A percentile compares a stretch with the other conserved stretches of the same genome.
Conservation (phyloP, 2,797 vertebrate species). For the Pogoniulus pusillus region DNA sequence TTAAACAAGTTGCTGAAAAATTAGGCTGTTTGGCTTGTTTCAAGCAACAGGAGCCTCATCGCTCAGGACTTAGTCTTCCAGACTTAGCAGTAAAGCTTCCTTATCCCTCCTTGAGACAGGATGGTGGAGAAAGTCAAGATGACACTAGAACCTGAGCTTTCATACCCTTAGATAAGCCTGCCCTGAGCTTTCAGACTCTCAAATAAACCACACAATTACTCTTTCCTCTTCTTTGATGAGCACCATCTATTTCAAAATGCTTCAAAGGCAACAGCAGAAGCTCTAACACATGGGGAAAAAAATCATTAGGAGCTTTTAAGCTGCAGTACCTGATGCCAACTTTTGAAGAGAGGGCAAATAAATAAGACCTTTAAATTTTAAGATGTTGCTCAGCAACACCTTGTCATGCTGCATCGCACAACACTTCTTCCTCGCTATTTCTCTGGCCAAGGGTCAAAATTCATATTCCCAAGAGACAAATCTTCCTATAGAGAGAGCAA, state of each 20-base stretch:
- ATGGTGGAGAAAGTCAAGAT: not conserved
- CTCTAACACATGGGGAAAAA: too few relatives aligned
- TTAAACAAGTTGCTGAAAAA: not conserved
- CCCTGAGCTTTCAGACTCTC: not conserved
- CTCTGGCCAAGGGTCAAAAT: too few relatives aligned
- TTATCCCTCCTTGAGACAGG: not conserved
- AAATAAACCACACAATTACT: not conserved
- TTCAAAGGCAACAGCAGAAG: too few relatives aligned
- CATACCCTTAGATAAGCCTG: not conserved
- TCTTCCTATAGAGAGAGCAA: too few relatives aligned
- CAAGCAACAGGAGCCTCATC: not conserved
- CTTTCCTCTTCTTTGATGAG: not conserved
- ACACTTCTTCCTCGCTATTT: too few relatives aligned
- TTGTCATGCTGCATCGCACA: not conserved
- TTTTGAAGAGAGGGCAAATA: not conserved
- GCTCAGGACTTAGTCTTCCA: not conserved
- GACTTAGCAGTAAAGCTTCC: not conserved
- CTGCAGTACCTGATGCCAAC: too few relatives aligned
- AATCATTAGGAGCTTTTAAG: too few relatives aligned
- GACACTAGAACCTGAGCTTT: not conserved
- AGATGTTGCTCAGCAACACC: not conserved
- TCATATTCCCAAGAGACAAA: not conserved
- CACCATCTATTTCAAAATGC: too few relatives aligned
- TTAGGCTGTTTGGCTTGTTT: not conserved
- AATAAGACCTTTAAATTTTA: conserved; percentile 1